phyloP scores from a whole-genome alignment of 64 coral and sea anemone genomes.

The Pachyseris speciosa region DNA sequence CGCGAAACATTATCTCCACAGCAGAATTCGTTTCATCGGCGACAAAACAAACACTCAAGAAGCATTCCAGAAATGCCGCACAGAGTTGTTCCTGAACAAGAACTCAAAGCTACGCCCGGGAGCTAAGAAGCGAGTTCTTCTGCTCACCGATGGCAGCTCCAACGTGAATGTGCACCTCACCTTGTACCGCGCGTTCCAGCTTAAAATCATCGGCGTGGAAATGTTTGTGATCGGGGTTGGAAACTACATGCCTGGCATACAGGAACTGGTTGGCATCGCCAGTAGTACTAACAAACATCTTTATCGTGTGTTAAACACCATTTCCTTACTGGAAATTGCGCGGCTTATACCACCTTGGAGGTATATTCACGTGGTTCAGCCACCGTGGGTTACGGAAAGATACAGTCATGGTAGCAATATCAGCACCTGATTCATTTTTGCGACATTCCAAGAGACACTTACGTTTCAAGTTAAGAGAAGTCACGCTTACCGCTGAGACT shows the following conservation, averaged over 20 bases:
- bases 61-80: constrained; percentile 31
- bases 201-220: constrained; percentile 81
- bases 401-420: neutral
- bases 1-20: constrained; percentile 8
- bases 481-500: too few species aligned
- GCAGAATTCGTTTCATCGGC: constrained; percentile 1
- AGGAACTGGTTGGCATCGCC: constrained; percentile 70
- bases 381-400: neutral
- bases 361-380: neutral
- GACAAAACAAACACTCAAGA: constrained; percentile 64
- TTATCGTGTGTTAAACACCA: constrained; percentile 62
- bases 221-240: constrained; percentile 83
- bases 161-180: constrained; percentile 74
- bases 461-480: too few species aligned
- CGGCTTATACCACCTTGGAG: constrained; percentile 76
- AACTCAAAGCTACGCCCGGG: constrained; percentile 21
- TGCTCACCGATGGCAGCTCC: constrained; percentile 76
- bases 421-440: neutral
- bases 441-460: too few species aligned
- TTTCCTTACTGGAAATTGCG: constrained; percentile 59
- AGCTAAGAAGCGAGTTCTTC: constrained; percentile 55
- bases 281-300: constrained; percentile 60
- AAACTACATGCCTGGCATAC: constrained; percentile 72
- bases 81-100: constrained; percentile 20
- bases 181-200: constrained; percentile 63